Evolutionary conservation across 2,113 vertebrate species (phyloP), one percentile per base, ranked within the genome.

Genomic region (Ceyx melanurus): DNA sequence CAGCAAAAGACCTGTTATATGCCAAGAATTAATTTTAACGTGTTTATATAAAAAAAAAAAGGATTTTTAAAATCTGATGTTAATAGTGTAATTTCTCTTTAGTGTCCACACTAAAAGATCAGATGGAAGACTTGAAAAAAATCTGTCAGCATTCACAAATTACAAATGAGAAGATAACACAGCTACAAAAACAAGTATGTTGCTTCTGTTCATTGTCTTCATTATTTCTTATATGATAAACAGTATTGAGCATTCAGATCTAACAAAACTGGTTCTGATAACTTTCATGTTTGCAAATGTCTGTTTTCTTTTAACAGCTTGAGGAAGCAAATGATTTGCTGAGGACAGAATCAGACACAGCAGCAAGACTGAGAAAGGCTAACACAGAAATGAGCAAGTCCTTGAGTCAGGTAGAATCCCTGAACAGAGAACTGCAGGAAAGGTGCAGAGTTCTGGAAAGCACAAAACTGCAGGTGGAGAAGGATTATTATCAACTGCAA

Each of bases 81-180:
- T 95, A 73, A 92, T 81, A 16, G 4, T 94, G 29, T 82, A 8
- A 60, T 92, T 96, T 93, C 51, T 95, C 58, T 96, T 61, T 90
- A 99, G 99, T 99, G 89, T 99, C 98, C 56, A 99, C 98, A n/a
- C 97, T 99, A 94, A 99, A 99, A 94, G 99, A 99, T 96, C 99
- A 99, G 89, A 97, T 99, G 94, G 99, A 99, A 97, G 98, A 99
- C 88, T 97, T 99, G 97, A 98, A 98, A 97, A 99, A 98, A 97
- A 98, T 98, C 67, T 99, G 97, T 93, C 99, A 99, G 81, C 99
- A 98, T 97, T 99, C 99, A 23, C 99, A 99, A 93, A 98, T 98
- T 77, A 98, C 98, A 76, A 99, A 98, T 96, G 99, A 99, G 89
- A 99, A 99, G 97, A 98, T 99, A 82, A 81, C 92, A 53, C 99